These are phyloP conservation scores for Eumeta japonica DNA, from an alignment of 1,140 invertebrate genomes.

Conservation along the genomic window DNA sequence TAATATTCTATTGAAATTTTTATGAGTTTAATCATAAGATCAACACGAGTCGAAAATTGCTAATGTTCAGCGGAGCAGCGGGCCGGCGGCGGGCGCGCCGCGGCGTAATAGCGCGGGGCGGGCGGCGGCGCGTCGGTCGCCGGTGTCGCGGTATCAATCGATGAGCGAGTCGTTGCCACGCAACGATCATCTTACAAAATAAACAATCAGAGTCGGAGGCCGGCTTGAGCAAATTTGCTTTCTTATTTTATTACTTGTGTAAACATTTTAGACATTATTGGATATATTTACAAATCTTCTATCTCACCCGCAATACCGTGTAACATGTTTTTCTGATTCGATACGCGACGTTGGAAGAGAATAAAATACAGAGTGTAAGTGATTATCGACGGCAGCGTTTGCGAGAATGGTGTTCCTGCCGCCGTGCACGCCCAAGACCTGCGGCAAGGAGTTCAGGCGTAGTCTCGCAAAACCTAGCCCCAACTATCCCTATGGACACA, in stretches of 20 bases:
- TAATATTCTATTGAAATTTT: too few species aligned
- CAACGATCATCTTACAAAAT: slow-evolving; percentile 59
- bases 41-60: too few species aligned
- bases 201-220: slow-evolving; percentile 51
- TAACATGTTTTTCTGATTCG: slow-evolving; percentile 36
- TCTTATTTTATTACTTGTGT: slow-evolving; percentile 57
- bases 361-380: background rate
- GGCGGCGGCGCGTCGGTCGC: slow-evolving; percentile 38
- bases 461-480: slow-evolving; percentile 43
- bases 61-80: too few species aligned
- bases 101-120: too few species aligned
- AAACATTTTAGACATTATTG: slow-evolving; percentile 54
- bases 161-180: slow-evolving; percentile 43
- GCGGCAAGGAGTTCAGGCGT: slow-evolving; percentile 40
- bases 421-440: slow-evolving; percentile 29
- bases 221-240: slow-evolving; percentile 49
- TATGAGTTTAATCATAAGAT: too few species aligned
- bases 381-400: background rate
- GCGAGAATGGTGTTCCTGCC: slow-evolving; percentile 35
- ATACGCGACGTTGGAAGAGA: slow-evolving; percentile 5
- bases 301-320: slow-evolving; percentile 10
- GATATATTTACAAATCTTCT: slow-evolving; percentile 33
- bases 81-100: too few species aligned
- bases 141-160: slow-evolving; percentile 44
- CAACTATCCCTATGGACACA: slow-evolving; percentile 37